Percentiles rank a stretch among this genome's conserved stretches.
phyloP scores from a whole-genome alignment of 2,797 vertebrate species.

The Halcyon smyrnensis region DNA sequence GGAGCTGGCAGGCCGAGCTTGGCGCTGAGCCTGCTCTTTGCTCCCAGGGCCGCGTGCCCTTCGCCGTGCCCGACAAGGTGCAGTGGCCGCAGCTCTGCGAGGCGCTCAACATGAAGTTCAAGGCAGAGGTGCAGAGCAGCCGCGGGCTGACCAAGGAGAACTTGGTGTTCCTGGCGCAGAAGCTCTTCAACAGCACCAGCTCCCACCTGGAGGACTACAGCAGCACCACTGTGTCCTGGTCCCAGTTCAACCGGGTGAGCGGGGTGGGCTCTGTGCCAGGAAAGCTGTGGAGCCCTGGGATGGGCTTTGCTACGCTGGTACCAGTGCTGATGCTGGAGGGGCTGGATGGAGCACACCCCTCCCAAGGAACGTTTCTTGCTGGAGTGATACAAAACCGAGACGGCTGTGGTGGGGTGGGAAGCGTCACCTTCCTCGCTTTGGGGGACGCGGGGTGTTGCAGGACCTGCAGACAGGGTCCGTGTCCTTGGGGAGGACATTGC shows the following conservation, averaged over 20 bases:
- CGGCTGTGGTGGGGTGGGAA: neutral
- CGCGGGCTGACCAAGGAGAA: conserved; percentile 94
- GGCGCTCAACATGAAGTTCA: conserved; percentile 96
- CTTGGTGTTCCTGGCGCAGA: conserved; percentile 94
- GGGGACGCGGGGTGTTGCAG: neutral
- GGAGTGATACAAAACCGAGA: rapidly evolving
- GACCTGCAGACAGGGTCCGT: rapidly evolving
- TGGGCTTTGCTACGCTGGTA: neutral
- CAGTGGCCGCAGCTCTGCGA: conserved; percentile 94
- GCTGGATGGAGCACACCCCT: neutral
- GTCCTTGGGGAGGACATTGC: neutral
- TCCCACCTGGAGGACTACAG: conserved; percentile 89
- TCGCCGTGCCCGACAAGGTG: conserved; percentile 93
- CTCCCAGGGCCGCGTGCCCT: conserved; percentile 90
- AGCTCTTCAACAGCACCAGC: conserved; percentile 90
- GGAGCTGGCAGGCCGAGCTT: neutral
- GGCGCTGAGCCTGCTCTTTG: neutral
- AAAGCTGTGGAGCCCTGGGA: neutral
- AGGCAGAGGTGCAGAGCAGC: conserved; percentile 93
- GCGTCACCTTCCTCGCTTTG: neutral
- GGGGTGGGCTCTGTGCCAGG: neutral
- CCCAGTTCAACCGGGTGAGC: conserved; percentile 94
- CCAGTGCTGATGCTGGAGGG: rapidly evolving
- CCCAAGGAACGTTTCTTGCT: neutral
- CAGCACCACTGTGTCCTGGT: conserved; percentile 92